Base-by-base conservation (phyloP, 2,797 vertebrate species). In the Parauchenoglanis punctatus region DNA sequence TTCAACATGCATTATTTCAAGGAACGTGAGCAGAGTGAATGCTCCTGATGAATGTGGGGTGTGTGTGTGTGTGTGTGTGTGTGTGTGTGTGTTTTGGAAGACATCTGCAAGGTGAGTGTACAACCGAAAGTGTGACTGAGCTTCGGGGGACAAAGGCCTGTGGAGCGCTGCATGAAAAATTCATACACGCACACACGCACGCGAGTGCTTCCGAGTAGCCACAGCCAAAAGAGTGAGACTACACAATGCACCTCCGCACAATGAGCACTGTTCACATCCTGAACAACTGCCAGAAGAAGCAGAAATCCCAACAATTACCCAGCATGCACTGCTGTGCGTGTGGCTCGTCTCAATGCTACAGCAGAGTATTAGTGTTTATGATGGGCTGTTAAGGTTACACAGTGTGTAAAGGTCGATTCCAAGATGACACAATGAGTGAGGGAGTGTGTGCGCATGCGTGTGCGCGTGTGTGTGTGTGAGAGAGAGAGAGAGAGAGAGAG, bases 261-360 rank as follows among this genome's bases (percentile, higher is more conserved):
- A 75, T 75, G n/a, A 67, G 63, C 68, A 83, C 52, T 63, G 49
- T 83, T 86, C 63, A 83, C 7, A 63, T 56, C 35, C 67, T 85
- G 49, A 85, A 85, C 23, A 49, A 18, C 46, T 90, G 87, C 81
- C 87, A 67, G 18, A 2, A 7, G 8, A 54, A 59, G 56, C 40
- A 17, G 54, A 28, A 77, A 56, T 56, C 67, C n/a, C 72, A 58
- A 73, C 23, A 73, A 63, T 52, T 82, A 87, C 83, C 82, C 83
- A 88, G 59, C 7, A 40, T 70, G 40, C 77, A 89, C 84, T 85
- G 86, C 82, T 87, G 63, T 56, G 11, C 68, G 46, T 52, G 23
- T n/a, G 46, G 49, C 49, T 28, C 40, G 4, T 46, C 72, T n/a
- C 44, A 75, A 49, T 25, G 44, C 72, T 49, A 11, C 72, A 49